Evolutionary conservation across 2,888 invertebrate species (phyloP).

Genomic region (Amorpha juglandis): DNA sequence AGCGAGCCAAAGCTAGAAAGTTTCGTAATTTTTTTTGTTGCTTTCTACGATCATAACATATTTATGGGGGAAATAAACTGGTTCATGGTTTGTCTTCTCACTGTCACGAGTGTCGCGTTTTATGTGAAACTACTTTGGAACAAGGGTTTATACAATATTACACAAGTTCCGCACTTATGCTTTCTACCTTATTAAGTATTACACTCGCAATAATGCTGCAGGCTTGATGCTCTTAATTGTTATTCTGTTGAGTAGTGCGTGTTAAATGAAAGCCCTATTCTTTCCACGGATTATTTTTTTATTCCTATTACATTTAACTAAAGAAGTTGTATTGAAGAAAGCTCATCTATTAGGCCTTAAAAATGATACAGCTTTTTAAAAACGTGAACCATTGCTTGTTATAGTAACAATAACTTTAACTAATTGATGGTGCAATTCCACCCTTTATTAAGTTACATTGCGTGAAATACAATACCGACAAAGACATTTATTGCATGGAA

Average conservation of each 20-base stretch:
- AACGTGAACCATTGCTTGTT: too few relatives aligned
- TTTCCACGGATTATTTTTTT: background rate
- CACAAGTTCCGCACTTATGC: slow-evolving; percentile 1
- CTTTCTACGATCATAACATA: slow-evolving; percentile 14
- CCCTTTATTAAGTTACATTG: too few relatives aligned
- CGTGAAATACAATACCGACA: too few relatives aligned
- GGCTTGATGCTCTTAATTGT: background rate
- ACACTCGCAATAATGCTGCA: background rate
- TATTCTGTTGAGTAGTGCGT: background rate
- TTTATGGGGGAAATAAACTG: slow-evolving; percentile 15
- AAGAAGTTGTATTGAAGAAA: too few relatives aligned
- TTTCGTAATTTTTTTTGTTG: background rate
- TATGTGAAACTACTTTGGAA: slow-evolving; percentile 16
- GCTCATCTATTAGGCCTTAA: too few relatives aligned
- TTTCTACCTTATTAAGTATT: background rate
- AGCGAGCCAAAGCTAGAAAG: background rate
- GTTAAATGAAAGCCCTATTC: background rate
- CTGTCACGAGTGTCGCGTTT: slow-evolving; percentile 9
- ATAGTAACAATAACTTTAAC: too few relatives aligned
- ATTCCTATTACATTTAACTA: too few relatives aligned
- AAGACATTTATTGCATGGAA: too few relatives aligned
- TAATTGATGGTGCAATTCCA: too few relatives aligned
- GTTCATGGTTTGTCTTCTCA: slow-evolving; percentile 6
- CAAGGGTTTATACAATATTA: slow-evolving; percentile 6
- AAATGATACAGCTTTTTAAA: too few relatives aligned